A percentile compares a stretch with the other conserved stretches of the same genome.
These are phyloP conservation scores for Pyxicephalus adspersus DNA, from an alignment of 2,113 vertebrate genomes.

Conservation along the genomic window DNA sequence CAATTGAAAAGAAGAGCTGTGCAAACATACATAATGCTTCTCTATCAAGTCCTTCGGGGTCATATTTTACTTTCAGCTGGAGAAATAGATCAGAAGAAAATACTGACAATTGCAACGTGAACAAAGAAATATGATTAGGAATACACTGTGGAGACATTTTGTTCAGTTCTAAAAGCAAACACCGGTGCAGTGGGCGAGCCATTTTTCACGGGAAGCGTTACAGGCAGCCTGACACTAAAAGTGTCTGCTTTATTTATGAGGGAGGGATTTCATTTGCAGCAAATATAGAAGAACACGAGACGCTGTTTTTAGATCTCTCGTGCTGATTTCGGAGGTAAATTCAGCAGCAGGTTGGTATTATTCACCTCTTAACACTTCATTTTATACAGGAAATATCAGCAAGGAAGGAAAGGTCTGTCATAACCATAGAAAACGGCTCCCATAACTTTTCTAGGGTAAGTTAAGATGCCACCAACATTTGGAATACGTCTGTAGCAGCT, in stretches of 20 bases:
- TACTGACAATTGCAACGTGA: neutral
- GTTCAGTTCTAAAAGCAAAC: constrained; percentile 1
- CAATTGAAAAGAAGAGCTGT: no score
- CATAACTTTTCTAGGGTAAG: no score
- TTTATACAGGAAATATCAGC: neutral
- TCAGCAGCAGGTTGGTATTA: neutral
- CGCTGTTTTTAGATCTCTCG: neutral
- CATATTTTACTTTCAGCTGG: no score
- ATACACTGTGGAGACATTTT: constrained; percentile 3
- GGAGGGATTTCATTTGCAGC: neutral
- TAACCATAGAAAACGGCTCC: neutral
- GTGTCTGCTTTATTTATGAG: constrained; percentile 19
- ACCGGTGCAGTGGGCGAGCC: neutral
- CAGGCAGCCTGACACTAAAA: neutral
- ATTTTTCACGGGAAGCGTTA: no score
- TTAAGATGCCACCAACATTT: no score
- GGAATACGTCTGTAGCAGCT: no score
- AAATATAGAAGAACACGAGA: neutral
- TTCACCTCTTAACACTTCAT: neutral
- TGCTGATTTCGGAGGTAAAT: neutral
- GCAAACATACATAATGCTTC: no score
- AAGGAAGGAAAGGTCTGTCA: neutral
- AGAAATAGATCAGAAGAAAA: no score
- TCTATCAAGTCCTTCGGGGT: no score
- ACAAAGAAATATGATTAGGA: neutral